Evolutionary conservation across 2,113 vertebrate species (phyloP), one percentile per base, ranked within the genome.

Genomic region (Equus quagga): DNA sequence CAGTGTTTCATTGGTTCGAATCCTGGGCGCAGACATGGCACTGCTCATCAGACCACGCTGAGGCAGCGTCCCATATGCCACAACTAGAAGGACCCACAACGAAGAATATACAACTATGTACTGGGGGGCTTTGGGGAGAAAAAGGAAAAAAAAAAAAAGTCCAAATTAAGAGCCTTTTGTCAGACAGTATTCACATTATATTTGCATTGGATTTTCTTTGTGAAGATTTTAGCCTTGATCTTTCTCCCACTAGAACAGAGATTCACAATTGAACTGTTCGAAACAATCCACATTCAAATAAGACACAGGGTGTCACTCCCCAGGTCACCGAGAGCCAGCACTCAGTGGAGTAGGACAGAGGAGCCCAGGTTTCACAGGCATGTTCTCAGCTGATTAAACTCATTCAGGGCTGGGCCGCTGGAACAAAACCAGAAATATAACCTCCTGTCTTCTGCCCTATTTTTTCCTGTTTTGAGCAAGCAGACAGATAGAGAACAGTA

Each of bases 341-440:
- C 13, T 19, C 92, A 33, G 92, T 70, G 94, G 96, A 97, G 88
- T 97, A 95, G 98, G 96, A 97, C 97, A 96, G 97, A 96, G 97
- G 94, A 97, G 97, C 88, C 96, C 97, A 97, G 98, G 84, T 82
- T 98, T 97, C 97, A 91, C 94, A 96, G 94, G 92, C 75, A 36
- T 28, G 73, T 96, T 98, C 97, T 98, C 98, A 97, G 98, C 98
- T 96, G 97, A 98, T 98, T 98, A 98, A 98, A 97, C 97, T 98
- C 97, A 98, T 98, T 98, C 96, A 98, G 94, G 97, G 83, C 94
- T 94, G 84, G 97, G 97, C 96, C 98, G 94, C 97, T 94, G 95
- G 98, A 98, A 98, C 95, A 97, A 98, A 98, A 98, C 97, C 97
- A 98, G 98, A 98, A 98, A 97, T 94, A 97, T 96, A 97, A 97